Evolutionary conservation across 2,113 vertebrate species (phyloP).

Genomic region (Corvus moneduloides): DNA sequence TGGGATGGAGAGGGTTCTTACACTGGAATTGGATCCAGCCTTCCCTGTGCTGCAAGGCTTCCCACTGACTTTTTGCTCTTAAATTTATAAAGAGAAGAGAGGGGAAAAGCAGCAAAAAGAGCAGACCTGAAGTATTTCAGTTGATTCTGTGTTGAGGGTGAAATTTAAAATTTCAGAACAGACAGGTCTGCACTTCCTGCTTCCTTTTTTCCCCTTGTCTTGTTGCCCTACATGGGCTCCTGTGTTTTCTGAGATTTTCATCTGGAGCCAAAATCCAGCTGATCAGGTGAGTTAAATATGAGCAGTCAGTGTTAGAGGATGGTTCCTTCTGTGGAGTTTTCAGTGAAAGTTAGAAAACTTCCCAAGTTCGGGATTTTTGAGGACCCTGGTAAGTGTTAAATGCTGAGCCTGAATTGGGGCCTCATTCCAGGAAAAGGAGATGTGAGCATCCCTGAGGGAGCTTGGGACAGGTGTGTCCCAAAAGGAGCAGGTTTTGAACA

Average conservation of each 20-base stretch:
- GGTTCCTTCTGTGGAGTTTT: neutral
- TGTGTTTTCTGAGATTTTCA: neutral
- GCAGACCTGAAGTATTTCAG: neutral
- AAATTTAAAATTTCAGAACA: neutral
- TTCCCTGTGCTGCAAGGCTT: conserved; percentile 19
- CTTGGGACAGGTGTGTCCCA: neutral
- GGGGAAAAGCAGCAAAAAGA: neutral
- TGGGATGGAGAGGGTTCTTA: conserved; percentile 10
- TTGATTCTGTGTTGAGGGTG: neutral
- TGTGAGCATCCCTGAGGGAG: neutral
- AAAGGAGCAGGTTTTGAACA: neutral
- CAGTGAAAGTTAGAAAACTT: neutral
- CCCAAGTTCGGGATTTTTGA: neutral
- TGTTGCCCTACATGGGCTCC: neutral
- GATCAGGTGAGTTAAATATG: neutral
- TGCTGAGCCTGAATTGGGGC: neutral
- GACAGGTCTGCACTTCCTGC: neutral
- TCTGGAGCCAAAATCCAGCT: neutral
- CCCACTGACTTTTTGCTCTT: conserved; percentile 10
- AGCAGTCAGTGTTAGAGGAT: neutral
- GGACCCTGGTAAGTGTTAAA: neutral
- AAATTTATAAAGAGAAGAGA: neutral
- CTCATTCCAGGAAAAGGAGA: neutral
- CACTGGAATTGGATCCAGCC: neutral
- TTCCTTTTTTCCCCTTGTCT: neutral